Percentiles rank a stretch among this genome's conserved stretches.
These are phyloP conservation scores for Polymixis flavicincta DNA, from an alignment of 2,888 invertebrate species.

Conservation along the genomic window DNA sequence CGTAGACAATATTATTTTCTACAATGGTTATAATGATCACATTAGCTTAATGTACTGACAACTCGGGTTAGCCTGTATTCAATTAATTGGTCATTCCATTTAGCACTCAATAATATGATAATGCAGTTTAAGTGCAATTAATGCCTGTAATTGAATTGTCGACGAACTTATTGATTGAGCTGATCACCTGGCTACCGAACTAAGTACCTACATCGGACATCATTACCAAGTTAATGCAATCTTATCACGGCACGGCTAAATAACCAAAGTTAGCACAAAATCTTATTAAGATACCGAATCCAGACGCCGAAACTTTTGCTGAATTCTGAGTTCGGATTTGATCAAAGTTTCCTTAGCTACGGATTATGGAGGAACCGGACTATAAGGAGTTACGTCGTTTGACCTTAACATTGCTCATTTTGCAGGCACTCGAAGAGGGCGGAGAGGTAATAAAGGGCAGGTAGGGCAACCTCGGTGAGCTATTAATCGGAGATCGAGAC, in stretches of 20 bases:
- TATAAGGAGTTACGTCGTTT: constrained; percentile 67
- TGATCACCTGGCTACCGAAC: background rate
- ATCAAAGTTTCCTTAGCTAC: constrained; percentile 53
- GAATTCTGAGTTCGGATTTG: constrained; percentile 55
- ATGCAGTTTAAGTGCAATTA: constrained; percentile 6
- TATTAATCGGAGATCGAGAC: constrained; percentile 86
- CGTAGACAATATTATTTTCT: background rate
- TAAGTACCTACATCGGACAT: background rate
- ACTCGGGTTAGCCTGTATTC: background rate
- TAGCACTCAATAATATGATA: constrained; percentile 16
- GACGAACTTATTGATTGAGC: constrained; percentile 20
- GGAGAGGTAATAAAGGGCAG: constrained; percentile 83
- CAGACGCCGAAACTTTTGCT: constrained; percentile 39
- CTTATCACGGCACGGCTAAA: constrained; percentile 29
- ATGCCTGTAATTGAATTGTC: constrained; percentile 21
- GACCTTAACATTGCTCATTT: constrained; percentile 83
- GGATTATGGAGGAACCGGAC: constrained; percentile 54
- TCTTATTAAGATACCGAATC: constrained; percentile 45
- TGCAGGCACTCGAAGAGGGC: constrained; percentile 73
- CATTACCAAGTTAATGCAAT: constrained; percentile 28
- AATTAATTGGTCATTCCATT: background rate
- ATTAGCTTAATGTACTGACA: background rate
- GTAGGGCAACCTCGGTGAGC: constrained; percentile 78
- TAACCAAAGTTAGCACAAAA: constrained; percentile 41
- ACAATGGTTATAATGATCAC: constrained; percentile 1